These are phyloP conservation scores for Halichoerus grypus DNA, from an alignment of 2,113 vertebrate genomes.

Conservation along the genomic window DNA sequence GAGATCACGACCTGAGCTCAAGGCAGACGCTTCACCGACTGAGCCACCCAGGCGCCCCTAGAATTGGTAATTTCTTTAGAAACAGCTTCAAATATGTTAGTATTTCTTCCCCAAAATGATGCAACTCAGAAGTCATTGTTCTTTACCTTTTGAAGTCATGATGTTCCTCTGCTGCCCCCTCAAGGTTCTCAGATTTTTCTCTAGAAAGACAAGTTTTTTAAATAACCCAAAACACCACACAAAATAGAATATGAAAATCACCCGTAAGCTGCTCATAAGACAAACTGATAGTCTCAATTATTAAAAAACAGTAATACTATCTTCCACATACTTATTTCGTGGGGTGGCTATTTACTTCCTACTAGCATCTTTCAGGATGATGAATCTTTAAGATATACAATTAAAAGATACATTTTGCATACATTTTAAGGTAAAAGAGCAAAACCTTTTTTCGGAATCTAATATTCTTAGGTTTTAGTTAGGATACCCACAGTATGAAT, in stretches of 20 bases:
- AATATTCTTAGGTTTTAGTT: neutral
- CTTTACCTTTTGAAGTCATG: neutral
- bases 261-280: neutral
- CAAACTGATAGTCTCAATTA: neutral
- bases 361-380: neutral
- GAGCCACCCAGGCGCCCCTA: neutral
- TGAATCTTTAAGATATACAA: neutral
- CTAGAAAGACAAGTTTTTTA: neutral
- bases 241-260: neutral
- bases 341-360: neutral
- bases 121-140: neutral
- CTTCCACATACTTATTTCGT: neutral
- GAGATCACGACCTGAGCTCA: neutral
- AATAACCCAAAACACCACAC: neutral
- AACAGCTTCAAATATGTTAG: neutral
- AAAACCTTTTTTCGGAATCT: neutral
- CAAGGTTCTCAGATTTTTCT: slow-evolving; percentile 27
- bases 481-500: neutral
- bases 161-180: slow-evolving; percentile 63
- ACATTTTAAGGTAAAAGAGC: slow-evolving; percentile 17
- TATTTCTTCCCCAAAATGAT: neutral
- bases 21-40: neutral
- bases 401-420: neutral
- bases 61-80: neutral
- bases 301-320: neutral